phyloP scores from a whole-genome alignment of 2,113 vertebrate genomes.

The Channa argus region DNA sequence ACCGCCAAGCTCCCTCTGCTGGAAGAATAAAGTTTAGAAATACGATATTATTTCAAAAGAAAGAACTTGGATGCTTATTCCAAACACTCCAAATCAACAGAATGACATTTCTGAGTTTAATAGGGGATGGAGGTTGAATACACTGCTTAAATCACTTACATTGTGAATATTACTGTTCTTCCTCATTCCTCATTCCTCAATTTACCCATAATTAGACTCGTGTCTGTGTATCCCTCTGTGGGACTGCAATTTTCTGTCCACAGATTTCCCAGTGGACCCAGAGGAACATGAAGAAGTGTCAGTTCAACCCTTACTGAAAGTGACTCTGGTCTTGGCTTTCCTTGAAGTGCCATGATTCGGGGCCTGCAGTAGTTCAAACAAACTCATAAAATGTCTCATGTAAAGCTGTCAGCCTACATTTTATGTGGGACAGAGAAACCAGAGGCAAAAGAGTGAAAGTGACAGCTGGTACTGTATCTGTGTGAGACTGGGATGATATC shows the following conservation, averaged over 20 bases:
- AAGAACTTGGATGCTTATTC: too few species aligned
- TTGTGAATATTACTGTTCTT: constrained; percentile 20
- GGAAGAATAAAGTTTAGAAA: constrained; percentile 35
- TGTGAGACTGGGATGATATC: too few species aligned
- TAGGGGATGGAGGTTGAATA: constrained; percentile 12
- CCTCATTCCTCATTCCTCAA: constrained; percentile 7
- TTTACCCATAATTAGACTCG: background rate
- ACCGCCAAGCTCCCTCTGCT: constrained; percentile 61
- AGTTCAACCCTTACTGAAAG: background rate
- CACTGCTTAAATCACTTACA: constrained; percentile 27
- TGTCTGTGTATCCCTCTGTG: background rate
- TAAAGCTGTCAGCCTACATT: constrained; percentile 56
- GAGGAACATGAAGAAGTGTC: background rate
- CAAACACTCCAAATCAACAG: too few species aligned
- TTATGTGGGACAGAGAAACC: constrained; percentile 3
- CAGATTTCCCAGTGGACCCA: constrained; percentile 10
- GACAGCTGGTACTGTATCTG: too few species aligned
- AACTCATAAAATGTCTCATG: constrained; percentile 53
- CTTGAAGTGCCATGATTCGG: constrained; percentile 34
- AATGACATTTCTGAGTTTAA: background rate
- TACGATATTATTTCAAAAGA: background rate
- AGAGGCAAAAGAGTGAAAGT: background rate
- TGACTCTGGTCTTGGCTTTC: constrained; percentile 37
- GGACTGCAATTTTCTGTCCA: constrained; percentile 14
- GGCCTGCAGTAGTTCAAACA: constrained; percentile 40